Base-by-base conservation (phyloP, 2,888 invertebrate genomes). In the Napeogenes sylphis region DNA sequence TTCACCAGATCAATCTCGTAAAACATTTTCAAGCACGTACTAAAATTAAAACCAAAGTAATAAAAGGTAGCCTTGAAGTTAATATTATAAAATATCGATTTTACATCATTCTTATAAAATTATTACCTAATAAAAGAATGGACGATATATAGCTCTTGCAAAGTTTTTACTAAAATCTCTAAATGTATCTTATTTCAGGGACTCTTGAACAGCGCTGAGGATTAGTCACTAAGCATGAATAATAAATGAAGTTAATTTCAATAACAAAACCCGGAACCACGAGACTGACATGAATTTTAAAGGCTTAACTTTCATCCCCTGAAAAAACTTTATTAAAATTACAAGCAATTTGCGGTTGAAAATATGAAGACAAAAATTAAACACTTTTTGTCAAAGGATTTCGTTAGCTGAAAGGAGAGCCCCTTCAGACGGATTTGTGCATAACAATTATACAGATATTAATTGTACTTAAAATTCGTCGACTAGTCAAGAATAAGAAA, bases 181-280 rank as follows among this genome's bases (percentile, higher is more conserved):
- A 10, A 8, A 42, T 42, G 2, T 42, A 10, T 42, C 8, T 42
- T 42, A 42, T 42, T 42, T 42, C 42, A 42, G 2, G 8, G 12
- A 8, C 2, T 42, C 42, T 42, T 42, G 42, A 42, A 42, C 42
- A 10, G 12, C 42, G 42, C 42, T 42, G 42, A 42, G 42, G 42
- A 42, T 10, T 42, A 42, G 42, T 42, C 66, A 63, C 66, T 69
- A 67, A 64, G 71, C 68, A 70, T 71, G 70, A 69, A 71, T 67
- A 67, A 67, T 63, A 64, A 71, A 71, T 66, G 61, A 68, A 66
- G 63, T 64, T 68, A 70, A 71, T 71, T 70, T 71, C 68, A 70
- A 68, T 71, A 68, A 70, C 70, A 71, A 70, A 71, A 67, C 68
- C 63, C 57, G 54, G 61, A 57, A 53, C 62, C 58, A 58, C 62